These are phyloP conservation scores for Cloeon dipterum DNA, from an alignment of 2,888 invertebrate genomes.

Conservation along the genomic window DNA sequence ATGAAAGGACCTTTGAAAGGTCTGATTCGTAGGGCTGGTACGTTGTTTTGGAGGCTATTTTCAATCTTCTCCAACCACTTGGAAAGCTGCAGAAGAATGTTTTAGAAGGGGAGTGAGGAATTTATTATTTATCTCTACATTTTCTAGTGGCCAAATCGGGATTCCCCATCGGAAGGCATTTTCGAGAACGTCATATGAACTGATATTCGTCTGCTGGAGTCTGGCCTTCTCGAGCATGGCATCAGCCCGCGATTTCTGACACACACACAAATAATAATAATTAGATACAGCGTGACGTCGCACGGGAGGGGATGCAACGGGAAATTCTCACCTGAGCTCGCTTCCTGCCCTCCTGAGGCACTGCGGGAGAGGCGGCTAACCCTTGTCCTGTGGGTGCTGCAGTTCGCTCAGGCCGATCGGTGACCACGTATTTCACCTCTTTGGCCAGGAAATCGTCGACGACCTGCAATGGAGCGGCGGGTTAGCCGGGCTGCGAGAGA, in stretches of 20 bases:
- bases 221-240: constrained; percentile 53
- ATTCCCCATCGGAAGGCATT: constrained; percentile 25
- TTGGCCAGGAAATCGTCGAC: constrained; percentile 35
- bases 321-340: constrained; percentile 7
- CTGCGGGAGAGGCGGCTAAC: too few relatives aligned
- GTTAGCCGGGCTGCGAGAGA: too few relatives aligned
- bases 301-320: constrained; percentile 9
- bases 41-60: constrained; percentile 1
- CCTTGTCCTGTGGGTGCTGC: too few relatives aligned
- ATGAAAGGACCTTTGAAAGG: constrained; percentile 41
- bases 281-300: constrained; percentile 8
- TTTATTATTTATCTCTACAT: too few relatives aligned
- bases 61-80: constrained; percentile 6
- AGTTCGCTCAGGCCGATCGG: constrained; percentile 17
- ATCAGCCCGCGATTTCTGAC: constrained; percentile 48
- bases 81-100: constrained; percentile 6
- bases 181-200: constrained; percentile 24
- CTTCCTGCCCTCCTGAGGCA: background rate
- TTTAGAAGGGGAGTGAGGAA: too few relatives aligned
- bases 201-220: constrained; percentile 17
- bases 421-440: constrained; percentile 33
- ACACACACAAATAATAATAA: too few relatives aligned
- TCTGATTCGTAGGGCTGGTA: constrained; percentile 21
- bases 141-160: constrained; percentile 28
- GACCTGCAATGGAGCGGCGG: constrained; percentile 29